These are phyloP conservation scores for Dorcus parallelipipedus DNA, from an alignment of 2,888 invertebrate genomes.

Conservation along the genomic window DNA sequence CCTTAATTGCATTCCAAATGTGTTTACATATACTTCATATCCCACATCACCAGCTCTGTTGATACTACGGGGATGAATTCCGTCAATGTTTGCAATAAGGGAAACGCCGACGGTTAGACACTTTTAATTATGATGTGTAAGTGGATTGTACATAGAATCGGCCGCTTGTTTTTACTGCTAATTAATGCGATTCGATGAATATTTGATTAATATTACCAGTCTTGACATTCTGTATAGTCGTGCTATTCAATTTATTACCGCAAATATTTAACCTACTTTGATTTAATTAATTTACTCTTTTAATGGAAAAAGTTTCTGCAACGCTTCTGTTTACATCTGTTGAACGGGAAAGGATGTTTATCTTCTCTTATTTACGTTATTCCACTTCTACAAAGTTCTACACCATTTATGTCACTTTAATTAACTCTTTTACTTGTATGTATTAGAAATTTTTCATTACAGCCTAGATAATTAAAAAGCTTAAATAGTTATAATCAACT, in stretches of 20 bases:
- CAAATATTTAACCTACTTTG: slow-evolving; percentile 3
- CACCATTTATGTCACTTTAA: slow-evolving; percentile 1
- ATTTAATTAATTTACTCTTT: neutral
- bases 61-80: slow-evolving; percentile 28
- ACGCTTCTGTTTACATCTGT: neutral
- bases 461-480: no score
- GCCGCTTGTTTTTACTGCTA: slow-evolving; percentile 29
- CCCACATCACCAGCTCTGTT: slow-evolving; percentile 33
- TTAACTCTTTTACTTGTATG: no score
- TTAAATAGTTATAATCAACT: no score
- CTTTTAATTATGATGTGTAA: slow-evolving; percentile 42
- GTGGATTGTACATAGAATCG: slow-evolving; percentile 36
- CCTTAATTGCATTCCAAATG: slow-evolving; percentile 48
- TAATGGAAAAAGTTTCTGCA: neutral
- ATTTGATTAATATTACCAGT: neutral
- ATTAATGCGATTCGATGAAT: slow-evolving; percentile 22
- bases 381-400: no score
- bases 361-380: no score
- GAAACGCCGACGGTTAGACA: slow-evolving; percentile 36
- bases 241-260: neutral
- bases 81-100: slow-evolving; percentile 36
- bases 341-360: neutral
- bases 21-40: slow-evolving; percentile 48
- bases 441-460: no score
- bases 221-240: neutral